These are phyloP conservation scores for Coregonus clupeaformis DNA, from an alignment of 2,113 vertebrate genomes.

Conservation along the genomic window DNA sequence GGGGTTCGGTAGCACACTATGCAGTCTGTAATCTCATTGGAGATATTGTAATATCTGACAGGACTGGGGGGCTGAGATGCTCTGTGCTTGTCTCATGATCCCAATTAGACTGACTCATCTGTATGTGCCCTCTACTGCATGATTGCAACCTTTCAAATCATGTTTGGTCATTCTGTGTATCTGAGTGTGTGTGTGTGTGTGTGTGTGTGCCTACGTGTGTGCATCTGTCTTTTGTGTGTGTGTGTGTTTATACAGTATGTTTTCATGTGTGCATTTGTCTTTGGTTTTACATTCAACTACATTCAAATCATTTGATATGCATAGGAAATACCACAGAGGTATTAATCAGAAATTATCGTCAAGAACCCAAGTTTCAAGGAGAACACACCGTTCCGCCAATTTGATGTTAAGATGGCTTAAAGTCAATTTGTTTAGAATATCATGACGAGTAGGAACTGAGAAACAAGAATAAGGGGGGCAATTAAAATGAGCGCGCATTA, in stretches of 20 bases:
- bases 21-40: slow-evolving; percentile 65
- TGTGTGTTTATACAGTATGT: background rate
- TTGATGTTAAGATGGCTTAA: background rate
- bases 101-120: slow-evolving; percentile 56
- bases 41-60: slow-evolving; percentile 64
- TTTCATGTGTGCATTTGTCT: background rate
- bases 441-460: slow-evolving; percentile 1
- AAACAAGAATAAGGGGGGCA: slow-evolving; percentile 18
- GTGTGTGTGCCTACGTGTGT: background rate
- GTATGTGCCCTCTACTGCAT: slow-evolving; percentile 18
- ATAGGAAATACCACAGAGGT: background rate
- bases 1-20: slow-evolving; percentile 51
- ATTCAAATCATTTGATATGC: background rate
- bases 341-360: background rate
- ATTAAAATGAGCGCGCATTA: slow-evolving; percentile 26
- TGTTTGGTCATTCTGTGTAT: slow-evolving; percentile 34
- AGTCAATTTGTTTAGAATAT: slow-evolving; percentile 10
- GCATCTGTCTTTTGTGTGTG: background rate
- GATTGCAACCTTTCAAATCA: slow-evolving; percentile 41
- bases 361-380: background rate
- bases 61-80: slow-evolving; percentile 25
- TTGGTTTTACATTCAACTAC: background rate
- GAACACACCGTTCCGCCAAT: background rate
- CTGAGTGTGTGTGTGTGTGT: slow-evolving; percentile 28
- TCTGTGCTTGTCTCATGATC: slow-evolving; percentile 34